phyloP scores from a whole-genome alignment of 2,797 vertebrate genomes.

The Phrynocephalus forsythii region DNA sequence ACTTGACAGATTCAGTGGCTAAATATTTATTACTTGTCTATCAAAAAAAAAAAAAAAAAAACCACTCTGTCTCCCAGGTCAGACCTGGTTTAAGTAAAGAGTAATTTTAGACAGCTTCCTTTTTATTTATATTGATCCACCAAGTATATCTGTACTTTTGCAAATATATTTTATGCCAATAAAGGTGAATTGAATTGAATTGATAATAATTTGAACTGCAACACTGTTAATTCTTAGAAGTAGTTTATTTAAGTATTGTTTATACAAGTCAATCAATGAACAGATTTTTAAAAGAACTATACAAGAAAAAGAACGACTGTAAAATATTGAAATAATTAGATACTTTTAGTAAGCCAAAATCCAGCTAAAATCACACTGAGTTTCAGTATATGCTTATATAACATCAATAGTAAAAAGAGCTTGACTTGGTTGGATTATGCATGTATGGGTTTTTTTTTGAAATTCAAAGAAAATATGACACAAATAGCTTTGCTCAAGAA shows the following conservation, averaged over 20 bases:
- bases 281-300: conserved; percentile 37
- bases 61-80: no score
- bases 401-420: background rate
- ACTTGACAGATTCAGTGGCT: no score
- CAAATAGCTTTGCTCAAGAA: background rate
- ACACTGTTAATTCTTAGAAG: background rate
- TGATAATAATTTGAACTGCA: background rate
- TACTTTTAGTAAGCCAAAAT: background rate
- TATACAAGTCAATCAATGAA: background rate
- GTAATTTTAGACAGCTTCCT: no score
- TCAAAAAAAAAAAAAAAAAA: no score
- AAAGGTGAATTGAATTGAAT: no score
- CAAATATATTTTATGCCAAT: no score
- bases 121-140: no score
- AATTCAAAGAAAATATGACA: background rate
- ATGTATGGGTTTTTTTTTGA: background rate
- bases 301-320: background rate
- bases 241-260: background rate
- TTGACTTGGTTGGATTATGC: background rate
- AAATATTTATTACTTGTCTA: no score
- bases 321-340: background rate
- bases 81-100: no score
- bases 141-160: no score
- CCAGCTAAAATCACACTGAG: background rate
- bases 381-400: background rate